Evolutionary conservation across 1,140 invertebrate species (phyloP).

Genomic region (Zelostemma sp.): DNA sequence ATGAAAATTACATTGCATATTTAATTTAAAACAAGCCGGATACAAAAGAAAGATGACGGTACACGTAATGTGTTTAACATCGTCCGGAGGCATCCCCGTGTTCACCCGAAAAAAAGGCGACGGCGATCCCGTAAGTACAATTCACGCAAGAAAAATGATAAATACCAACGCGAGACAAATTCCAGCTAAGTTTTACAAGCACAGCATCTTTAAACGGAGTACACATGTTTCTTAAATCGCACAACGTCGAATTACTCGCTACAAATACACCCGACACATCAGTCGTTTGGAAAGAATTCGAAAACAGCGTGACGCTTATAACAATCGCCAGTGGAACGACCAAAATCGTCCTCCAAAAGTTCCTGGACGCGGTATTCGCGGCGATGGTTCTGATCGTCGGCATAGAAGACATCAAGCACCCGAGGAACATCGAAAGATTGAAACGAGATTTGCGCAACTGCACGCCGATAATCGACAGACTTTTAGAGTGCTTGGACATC

Average conservation of each 20-base stretch:
- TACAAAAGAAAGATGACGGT: constrained; percentile 73
- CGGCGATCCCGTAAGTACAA: constrained; percentile 63
- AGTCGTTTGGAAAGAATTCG: constrained; percentile 83
- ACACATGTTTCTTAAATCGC: constrained; percentile 85
- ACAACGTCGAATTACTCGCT: constrained; percentile 76
- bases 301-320: constrained; percentile 76
- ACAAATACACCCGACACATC: constrained; percentile 78
- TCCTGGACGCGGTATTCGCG: constrained; percentile 81
- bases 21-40: constrained; percentile 12
- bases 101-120: constrained; percentile 79
- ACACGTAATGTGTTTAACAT: constrained; percentile 78
- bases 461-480: constrained; percentile 55
- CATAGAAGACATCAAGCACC: constrained; percentile 79
- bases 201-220: constrained; percentile 75
- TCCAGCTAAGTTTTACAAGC: constrained; percentile 38
- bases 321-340: constrained; percentile 76
- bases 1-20: no score
- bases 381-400: constrained; percentile 83
- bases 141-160: background rate
- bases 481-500: constrained; percentile 80
- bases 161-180: background rate
- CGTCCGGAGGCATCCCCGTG: constrained; percentile 79
- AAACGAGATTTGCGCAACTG: constrained; percentile 79
- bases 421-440: constrained; percentile 83
- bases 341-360: constrained; percentile 73